A percentile compares a stretch with the other conserved stretches of the same genome.
Conservation (phyloP, 1,140 invertebrate genomes). For the Drosophila athabasca region DNA sequence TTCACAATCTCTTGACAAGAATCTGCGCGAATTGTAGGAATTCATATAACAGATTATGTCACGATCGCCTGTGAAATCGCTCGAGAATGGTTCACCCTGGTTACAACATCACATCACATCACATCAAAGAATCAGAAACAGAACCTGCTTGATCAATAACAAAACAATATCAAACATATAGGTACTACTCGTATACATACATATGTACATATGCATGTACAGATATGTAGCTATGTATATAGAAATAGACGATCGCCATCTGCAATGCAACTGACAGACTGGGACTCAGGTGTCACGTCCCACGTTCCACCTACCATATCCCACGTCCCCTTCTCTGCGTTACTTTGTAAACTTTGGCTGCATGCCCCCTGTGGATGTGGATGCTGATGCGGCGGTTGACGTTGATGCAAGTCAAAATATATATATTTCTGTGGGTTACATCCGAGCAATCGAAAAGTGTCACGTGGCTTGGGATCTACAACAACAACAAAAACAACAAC, state of each 20-base stretch:
- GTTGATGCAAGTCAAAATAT: slow-evolving; percentile 37
- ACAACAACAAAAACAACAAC: slow-evolving; percentile 4
- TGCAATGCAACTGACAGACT: slow-evolving; percentile 23
- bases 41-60: slow-evolving; percentile 48
- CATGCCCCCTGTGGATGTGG: slow-evolving; percentile 7
- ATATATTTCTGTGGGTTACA: slow-evolving; percentile 24
- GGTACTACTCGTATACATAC: slow-evolving; percentile 5
- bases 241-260: slow-evolving; percentile 25
- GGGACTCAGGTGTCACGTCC: slow-evolving; percentile 32
- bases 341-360: slow-evolving; percentile 51
- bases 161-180: slow-evolving; percentile 16
- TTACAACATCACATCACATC: slow-evolving; percentile 33
- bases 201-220: slow-evolving; percentile 6
- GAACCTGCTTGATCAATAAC: slow-evolving; percentile 40
- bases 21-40: not conserved
- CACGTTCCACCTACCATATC: not conserved
- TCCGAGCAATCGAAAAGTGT: slow-evolving; percentile 45
- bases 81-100: slow-evolving; percentile 30
- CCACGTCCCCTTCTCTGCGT: slow-evolving; percentile 5
- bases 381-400: slow-evolving; percentile 1
- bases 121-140: slow-evolving; percentile 10
- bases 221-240: slow-evolving; percentile 1
- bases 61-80: slow-evolving; percentile 33
- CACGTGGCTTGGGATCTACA: slow-evolving; percentile 33
- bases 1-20: not conserved